phyloP scores from a whole-genome alignment of 2,113 vertebrate genomes.

The Anser cygnoides region DNA sequence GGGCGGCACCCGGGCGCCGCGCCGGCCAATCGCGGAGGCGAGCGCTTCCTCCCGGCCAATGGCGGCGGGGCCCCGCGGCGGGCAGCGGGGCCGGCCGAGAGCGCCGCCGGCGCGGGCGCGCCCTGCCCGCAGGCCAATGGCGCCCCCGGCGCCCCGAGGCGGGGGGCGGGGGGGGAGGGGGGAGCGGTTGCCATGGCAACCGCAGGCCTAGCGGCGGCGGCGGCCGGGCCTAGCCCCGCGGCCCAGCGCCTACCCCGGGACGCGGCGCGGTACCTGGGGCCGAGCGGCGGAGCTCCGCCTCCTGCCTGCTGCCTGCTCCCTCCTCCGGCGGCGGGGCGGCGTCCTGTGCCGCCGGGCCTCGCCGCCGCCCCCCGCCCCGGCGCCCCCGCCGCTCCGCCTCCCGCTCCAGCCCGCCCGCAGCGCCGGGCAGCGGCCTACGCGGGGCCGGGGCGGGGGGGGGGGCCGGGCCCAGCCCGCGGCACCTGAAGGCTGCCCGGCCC shows the following conservation, averaged over 20 bases:
- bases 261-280: conserved; percentile 13
- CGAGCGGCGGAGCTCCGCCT: conserved; percentile 21
- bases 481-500: no score
- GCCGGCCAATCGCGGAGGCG: conserved; percentile 11
- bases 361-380: no score
- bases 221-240: not conserved
- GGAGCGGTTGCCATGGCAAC: not conserved
- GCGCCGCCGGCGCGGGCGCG: not conserved
- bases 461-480: no score
- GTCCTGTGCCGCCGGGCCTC: not conserved
- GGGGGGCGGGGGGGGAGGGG: not conserved
- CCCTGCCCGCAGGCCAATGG: not conserved
- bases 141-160: not conserved
- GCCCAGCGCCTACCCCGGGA: not conserved
- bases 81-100: not conserved
- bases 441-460: not conserved
- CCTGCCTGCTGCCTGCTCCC: not conserved
- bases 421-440: not conserved
- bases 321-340: not conserved
- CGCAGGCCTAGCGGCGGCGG: no score
- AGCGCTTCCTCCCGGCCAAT: conserved; percentile 18
- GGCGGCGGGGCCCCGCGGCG: not conserved
- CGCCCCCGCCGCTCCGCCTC: not conserved
- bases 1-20: not conserved
- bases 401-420: not conserved